These are phyloP conservation scores for Coleophora deauratella DNA, from an alignment of 2,888 invertebrate species.

Conservation along the genomic window DNA sequence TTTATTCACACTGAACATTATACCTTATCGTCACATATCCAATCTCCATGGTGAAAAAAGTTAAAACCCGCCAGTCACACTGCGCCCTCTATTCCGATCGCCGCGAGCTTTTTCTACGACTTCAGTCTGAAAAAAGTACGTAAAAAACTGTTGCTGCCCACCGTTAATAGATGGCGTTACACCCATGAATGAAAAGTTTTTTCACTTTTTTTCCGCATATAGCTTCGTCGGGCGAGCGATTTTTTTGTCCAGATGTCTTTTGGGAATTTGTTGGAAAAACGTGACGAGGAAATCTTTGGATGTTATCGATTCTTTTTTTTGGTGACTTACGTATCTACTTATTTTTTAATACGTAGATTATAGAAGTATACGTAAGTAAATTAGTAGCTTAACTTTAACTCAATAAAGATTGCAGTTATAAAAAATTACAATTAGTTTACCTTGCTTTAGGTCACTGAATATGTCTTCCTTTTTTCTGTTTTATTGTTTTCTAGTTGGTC, in stretches of 20 bases:
- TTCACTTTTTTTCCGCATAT: constrained; percentile 11
- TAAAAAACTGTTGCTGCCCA: constrained; percentile 36
- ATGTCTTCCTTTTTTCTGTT: too few relatives aligned
- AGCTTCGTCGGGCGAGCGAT: neutral
- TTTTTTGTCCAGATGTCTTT: neutral
- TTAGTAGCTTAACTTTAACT: too few relatives aligned
- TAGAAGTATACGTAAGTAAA: too few relatives aligned
- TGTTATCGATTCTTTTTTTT: neutral
- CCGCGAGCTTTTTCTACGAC: constrained; percentile 24
- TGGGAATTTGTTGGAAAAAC: constrained; percentile 1
- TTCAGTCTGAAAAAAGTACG: constrained; percentile 27
- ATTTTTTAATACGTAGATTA: too few relatives aligned
- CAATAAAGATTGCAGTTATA: too few relatives aligned
- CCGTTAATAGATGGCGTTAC: constrained; percentile 38
- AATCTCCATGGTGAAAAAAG: too few relatives aligned
- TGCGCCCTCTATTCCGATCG: constrained; percentile 38
- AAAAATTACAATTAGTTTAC: too few relatives aligned
- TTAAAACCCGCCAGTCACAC: neutral
- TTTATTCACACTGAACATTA: too few relatives aligned
- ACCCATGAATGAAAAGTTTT: constrained; percentile 17
- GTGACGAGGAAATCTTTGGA: neutral
- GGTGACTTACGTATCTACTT: too few relatives aligned
- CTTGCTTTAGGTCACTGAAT: too few relatives aligned
- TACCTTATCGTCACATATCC: too few relatives aligned
- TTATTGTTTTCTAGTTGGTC: too few relatives aligned